These are phyloP conservation scores for Monarcha castaneiventris DNA, from an alignment of 2,113 vertebrate genomes.

Conservation along the genomic window DNA sequence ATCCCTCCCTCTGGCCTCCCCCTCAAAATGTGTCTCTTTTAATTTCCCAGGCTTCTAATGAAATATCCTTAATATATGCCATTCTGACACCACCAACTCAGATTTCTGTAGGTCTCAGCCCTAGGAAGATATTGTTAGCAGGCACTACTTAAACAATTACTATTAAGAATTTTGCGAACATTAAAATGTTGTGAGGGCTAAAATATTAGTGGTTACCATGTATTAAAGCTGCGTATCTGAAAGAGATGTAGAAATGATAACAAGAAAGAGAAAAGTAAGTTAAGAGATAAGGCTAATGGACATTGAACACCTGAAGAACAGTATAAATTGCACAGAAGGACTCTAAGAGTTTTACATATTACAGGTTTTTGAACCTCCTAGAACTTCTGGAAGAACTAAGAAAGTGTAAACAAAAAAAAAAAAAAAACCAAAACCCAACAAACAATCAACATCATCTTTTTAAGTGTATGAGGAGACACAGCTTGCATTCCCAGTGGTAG, in stretches of 20 bases:
- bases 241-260: background rate
- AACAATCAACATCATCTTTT: background rate
- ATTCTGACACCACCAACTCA: background rate
- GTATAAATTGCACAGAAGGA: background rate
- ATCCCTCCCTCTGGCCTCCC: background rate
- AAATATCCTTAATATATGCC: background rate
- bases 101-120: background rate
- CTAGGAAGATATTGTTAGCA: background rate
- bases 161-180: background rate
- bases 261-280: background rate
- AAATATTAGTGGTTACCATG: background rate
- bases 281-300: background rate
- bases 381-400: background rate
- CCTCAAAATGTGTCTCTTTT: background rate
- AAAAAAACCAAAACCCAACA: background rate
- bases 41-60: background rate
- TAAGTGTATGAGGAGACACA: background rate
- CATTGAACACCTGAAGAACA: background rate
- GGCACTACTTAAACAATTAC: background rate
- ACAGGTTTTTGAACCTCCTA: background rate
- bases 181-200: background rate
- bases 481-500: background rate
- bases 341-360: background rate
- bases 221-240: background rate
- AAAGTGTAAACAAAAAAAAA: fast-evolving